Evolutionary conservation across 2,797 vertebrate species (phyloP).

Genomic region (Parotocinclus haroldoi): DNA sequence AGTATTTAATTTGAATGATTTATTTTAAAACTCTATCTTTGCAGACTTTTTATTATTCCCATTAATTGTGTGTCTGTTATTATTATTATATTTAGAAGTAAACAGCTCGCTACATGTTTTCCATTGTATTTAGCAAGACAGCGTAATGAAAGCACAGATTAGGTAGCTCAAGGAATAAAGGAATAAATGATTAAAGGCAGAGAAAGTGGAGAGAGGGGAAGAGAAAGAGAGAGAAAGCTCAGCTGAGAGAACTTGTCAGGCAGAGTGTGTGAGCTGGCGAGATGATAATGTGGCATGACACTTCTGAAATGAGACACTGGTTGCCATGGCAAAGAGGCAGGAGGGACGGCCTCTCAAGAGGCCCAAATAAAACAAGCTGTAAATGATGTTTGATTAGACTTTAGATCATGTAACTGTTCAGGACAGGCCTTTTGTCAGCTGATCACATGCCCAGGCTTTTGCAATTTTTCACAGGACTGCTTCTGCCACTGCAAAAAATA

Average conservation of each 20-base stretch:
- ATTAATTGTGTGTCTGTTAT: no score
- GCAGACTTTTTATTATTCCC: no score
- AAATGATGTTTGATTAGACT: conserved; percentile 99
- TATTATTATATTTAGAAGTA: not conserved
- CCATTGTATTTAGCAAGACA: conserved; percentile 15
- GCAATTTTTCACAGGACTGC: conserved; percentile 52
- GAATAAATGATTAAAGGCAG: conserved; percentile 16
- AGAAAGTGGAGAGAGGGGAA: conserved; percentile 34
- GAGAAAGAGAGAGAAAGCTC: conserved; percentile 52
- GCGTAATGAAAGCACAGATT: conserved; percentile 24
- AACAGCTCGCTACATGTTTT: conserved; percentile 3
- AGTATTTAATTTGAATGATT: no score
- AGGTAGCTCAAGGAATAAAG: conserved; percentile 36
- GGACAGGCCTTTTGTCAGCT: conserved; percentile 75
- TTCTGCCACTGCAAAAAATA: conserved; percentile 40
- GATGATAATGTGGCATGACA: conserved; percentile 99
- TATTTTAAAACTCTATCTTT: no score
- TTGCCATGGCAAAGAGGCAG: conserved; percentile 94
- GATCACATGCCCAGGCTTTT: conserved; percentile 50
- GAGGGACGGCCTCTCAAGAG: conserved; percentile 90
- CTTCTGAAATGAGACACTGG: conserved; percentile 98
- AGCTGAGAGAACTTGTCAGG: conserved; percentile 93
- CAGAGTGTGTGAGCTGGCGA: conserved; percentile 85
- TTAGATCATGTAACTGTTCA: conserved; percentile 93
- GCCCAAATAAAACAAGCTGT: conserved; percentile 98